Base-by-base conservation (phyloP, 2,888 invertebrate genomes). In the Trichacis sp. region DNA sequence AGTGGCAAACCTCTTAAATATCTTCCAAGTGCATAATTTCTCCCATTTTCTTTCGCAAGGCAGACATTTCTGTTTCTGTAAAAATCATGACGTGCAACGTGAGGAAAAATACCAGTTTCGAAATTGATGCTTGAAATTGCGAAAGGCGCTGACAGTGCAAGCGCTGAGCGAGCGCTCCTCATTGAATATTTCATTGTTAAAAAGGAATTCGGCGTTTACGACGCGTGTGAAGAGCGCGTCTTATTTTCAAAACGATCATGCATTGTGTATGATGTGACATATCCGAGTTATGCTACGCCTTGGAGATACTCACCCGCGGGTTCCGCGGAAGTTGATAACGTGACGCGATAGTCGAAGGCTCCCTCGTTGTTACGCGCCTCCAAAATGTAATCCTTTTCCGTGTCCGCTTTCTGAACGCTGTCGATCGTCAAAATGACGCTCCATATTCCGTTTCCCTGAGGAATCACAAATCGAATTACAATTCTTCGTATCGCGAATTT, bases 391-490 rank as follows among this genome's bases (percentile, higher is more conserved):
- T 88, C 87, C 60, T 90, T 88, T 36, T 92, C 92, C 1, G 93
- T 93, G 76, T 94, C 93, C 69, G 92, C 91, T 72, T 92, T 90
- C 19, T 89, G 88, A 20, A 94, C 88, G 14, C 88, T 88, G 4
- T 89, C 87, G 70, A 94, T 88, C 42, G 88, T 86, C 71, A 94
- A 80, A 0, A 90, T 89, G 6, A 91, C 87, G 77, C 90, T 89
- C 87, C 91, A 94, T 77, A 85, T 87, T 18, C 91, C 91, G 57
- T 85, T 86, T 50, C 91, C 92, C 89, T 93, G 20, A 52, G 19
- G 49, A 56, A 24, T 24, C 24, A 24, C 24, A 24, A 47, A 36
- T 33, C 29, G 56, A 48, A 42, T 49, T 20, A 8, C 48, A 40
- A 48, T 20, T 17, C 24, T 36, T 11, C n/a, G 36, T 42, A 42